Percentiles rank a stretch among this genome's conserved stretches.
These are phyloP conservation scores for Eidolon dupreanum DNA, from an alignment of 2,797 vertebrate genomes.

Conservation along the genomic window DNA sequence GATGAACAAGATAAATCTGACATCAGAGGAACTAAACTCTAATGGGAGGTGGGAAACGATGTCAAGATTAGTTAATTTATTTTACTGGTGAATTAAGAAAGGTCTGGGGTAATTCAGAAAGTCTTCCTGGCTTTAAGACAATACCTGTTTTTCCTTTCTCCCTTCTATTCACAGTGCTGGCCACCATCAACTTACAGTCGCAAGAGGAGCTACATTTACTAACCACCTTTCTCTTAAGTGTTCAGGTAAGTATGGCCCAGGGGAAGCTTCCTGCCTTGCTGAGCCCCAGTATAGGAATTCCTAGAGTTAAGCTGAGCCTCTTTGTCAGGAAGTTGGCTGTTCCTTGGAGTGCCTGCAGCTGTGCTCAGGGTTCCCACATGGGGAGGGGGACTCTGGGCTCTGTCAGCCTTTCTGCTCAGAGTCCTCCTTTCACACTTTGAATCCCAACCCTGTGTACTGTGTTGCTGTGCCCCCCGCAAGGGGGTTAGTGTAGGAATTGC, in stretches of 20 bases:
- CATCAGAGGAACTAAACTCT: background rate
- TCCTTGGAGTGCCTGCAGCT: background rate
- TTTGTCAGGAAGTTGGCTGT: fast-evolving
- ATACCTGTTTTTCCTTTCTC: background rate
- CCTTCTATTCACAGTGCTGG: constrained; percentile 43
- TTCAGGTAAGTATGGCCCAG: constrained; percentile 40
- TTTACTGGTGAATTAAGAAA: background rate
- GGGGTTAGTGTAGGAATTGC: background rate
- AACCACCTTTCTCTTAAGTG: background rate
- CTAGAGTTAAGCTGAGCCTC: fast-evolving
- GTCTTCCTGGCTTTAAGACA: background rate
- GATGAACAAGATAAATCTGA: background rate
- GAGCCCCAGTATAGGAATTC: fast-evolving
- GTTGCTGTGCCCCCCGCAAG: fast-evolving
- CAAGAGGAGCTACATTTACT: constrained; percentile 36
- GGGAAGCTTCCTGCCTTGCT: background rate
- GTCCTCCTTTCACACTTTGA: fast-evolving
- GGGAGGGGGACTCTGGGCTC: background rate
- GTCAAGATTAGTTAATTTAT: background rate
- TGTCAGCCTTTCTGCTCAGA: background rate
- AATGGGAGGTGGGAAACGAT: background rate
- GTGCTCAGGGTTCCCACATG: fast-evolving
- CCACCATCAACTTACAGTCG: constrained; percentile 74
- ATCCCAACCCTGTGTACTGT: fast-evolving
- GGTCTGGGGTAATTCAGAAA: background rate